phyloP scores from a whole-genome alignment of 2,888 invertebrate species.

The Strigamia transsilvanica region DNA sequence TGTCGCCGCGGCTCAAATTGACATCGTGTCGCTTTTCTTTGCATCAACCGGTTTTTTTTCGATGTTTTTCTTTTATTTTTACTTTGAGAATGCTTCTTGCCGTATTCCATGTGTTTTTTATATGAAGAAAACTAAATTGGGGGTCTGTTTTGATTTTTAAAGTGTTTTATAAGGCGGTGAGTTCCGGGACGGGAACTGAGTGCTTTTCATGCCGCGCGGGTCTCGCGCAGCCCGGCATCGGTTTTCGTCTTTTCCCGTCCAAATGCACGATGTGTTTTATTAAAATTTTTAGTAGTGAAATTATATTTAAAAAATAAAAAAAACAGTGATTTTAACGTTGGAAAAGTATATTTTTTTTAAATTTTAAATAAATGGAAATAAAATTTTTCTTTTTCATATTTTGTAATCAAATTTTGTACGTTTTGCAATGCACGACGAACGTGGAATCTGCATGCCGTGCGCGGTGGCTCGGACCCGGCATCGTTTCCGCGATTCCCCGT shows the following conservation, averaged over 20 bases:
- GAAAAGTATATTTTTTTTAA: too few species aligned
- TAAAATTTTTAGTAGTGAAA: too few species aligned
- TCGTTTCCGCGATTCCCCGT: neutral
- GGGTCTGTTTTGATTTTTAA: neutral
- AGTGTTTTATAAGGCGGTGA: neutral
- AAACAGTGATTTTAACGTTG: too few species aligned
- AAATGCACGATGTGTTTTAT: neutral
- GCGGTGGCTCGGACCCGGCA: neutral
- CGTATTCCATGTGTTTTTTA: neutral
- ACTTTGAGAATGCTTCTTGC: neutral
- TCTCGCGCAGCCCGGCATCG: neutral
- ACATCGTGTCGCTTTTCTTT: conserved; percentile 2
- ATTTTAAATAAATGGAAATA: too few species aligned
- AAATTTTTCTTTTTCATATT: too few species aligned
- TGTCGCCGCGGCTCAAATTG: conserved; percentile 31
- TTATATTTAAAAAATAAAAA: too few species aligned
- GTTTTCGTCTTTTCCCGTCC: neutral
- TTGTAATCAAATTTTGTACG: too few species aligned
- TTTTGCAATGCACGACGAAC: neutral
- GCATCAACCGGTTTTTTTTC: neutral
- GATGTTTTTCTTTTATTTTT: neutral
- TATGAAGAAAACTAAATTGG: neutral
- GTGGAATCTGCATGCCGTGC: neutral
- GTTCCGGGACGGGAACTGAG: neutral
- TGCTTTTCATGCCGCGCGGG: neutral